These are phyloP conservation scores for Pygocentrus nattereri DNA, from an alignment of 2,797 vertebrate genomes.

Conservation along the genomic window DNA sequence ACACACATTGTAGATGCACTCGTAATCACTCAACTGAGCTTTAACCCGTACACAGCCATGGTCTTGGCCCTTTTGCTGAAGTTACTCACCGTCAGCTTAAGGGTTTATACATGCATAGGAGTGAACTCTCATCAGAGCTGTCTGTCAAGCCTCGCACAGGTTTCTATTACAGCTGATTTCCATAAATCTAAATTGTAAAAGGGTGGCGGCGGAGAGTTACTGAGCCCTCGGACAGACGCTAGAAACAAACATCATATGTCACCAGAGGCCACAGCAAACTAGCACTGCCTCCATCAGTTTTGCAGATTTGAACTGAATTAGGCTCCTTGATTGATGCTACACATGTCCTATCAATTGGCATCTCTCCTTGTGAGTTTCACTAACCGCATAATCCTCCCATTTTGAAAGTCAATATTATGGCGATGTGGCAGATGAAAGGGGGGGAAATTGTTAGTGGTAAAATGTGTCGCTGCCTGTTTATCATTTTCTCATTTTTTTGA, in stretches of 20 bases:
- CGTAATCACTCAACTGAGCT: slow-evolving; percentile 21
- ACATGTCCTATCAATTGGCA: slow-evolving; percentile 58
- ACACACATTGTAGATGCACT: slow-evolving; percentile 14
- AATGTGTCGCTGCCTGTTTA: slow-evolving; percentile 29
- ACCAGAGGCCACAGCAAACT: slow-evolving; percentile 67
- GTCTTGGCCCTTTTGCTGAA: slow-evolving; percentile 18
- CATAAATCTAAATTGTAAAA: slow-evolving; percentile 82
- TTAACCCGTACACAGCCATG: slow-evolving; percentile 40
- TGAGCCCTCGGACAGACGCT: slow-evolving; percentile 59
- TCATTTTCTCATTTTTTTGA: slow-evolving; percentile 18
- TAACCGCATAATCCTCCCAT: slow-evolving; percentile 43
- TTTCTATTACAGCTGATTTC: slow-evolving; percentile 76
- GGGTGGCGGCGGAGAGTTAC: slow-evolving; percentile 8
- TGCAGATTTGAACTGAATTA: slow-evolving; percentile 54
- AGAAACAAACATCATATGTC: slow-evolving; percentile 66
- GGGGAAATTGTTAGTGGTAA: slow-evolving; percentile 17
- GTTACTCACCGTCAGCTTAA: slow-evolving; percentile 19
- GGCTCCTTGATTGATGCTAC: slow-evolving; percentile 66
- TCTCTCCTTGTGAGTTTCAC: slow-evolving; percentile 30
- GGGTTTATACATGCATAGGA: slow-evolving; percentile 16
- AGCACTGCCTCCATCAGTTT: slow-evolving; percentile 63
- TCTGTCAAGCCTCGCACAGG: slow-evolving; percentile 69
- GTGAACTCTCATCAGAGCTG: slow-evolving; percentile 65
- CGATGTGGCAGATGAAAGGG: slow-evolving; percentile 43
- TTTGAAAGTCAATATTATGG: slow-evolving; percentile 59